phyloP scores from a whole-genome alignment of 2,888 invertebrate species.

The Bombylius discolor region DNA sequence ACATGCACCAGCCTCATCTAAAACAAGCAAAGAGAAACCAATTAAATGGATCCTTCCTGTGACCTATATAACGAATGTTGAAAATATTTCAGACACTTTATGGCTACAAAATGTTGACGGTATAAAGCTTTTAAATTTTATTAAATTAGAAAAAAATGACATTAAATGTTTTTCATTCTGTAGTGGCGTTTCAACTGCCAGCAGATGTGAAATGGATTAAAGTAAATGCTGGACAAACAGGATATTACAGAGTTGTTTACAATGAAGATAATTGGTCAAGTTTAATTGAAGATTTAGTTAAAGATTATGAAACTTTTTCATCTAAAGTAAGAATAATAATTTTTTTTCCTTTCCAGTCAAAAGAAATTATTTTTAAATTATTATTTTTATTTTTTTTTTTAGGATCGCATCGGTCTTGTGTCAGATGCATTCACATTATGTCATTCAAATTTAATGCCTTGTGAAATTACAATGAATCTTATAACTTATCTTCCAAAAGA shows the following conservation, averaged over 20 bases:
- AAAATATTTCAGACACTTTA: constrained; percentile 28
- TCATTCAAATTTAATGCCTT: constrained; percentile 35
- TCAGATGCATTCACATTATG: constrained; percentile 37
- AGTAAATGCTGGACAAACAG: constrained; percentile 33
- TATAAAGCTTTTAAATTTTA: constrained; percentile 12
- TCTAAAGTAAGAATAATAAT: constrained; percentile 23
- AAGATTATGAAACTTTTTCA: constrained; percentile 28
- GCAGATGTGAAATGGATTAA: constrained; percentile 36
- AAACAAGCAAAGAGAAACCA: constrained; percentile 21
- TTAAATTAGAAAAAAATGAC: too few relatives aligned
- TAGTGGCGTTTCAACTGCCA: constrained; percentile 32
- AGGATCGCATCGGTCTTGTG: constrained; percentile 35
- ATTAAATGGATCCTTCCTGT: constrained; percentile 35
- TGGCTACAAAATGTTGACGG: constrained; percentile 35
- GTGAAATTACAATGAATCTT: constrained; percentile 36
- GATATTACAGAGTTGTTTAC: constrained; percentile 35
- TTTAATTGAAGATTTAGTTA: constrained; percentile 29
- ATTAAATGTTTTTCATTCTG: neutral
- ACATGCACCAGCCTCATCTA: constrained; percentile 22
- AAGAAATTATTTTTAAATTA: neutral
- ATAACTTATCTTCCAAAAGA: constrained; percentile 34
- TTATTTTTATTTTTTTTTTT: neutral
- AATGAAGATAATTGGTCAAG: constrained; percentile 34
- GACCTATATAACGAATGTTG: constrained; percentile 31
- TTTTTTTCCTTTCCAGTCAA: neutral